A percentile compares a stretch with the other conserved stretches of the same genome.
phyloP scores from a whole-genome alignment of 2,888 invertebrate genomes.

The Abrostola tripartita region DNA sequence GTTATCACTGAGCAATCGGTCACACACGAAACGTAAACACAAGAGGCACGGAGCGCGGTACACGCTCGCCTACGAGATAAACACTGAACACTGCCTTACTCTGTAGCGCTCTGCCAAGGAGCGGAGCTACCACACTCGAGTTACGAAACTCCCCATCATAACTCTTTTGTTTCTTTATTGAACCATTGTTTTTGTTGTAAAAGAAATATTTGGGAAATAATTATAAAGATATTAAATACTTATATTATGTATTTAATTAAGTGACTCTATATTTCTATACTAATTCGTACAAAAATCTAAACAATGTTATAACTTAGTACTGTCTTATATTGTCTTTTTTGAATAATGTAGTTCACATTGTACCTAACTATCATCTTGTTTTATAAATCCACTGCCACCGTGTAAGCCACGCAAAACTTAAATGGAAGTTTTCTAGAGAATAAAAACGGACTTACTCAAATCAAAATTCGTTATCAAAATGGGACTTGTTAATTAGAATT shows the following conservation, averaged over 20 bases:
- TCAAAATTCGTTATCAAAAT: too few species aligned
- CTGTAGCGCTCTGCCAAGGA: constrained; percentile 49
- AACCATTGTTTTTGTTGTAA: not conserved
- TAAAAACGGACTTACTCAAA: too few species aligned
- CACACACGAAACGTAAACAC: constrained; percentile 74
- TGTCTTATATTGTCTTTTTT: too few species aligned
- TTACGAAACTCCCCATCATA: constrained; percentile 43
- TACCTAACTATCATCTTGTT: too few species aligned
- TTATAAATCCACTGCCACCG: too few species aligned
- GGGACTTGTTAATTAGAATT: too few species aligned
- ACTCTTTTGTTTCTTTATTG: not conserved
- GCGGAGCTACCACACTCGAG: constrained; percentile 64
- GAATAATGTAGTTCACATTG: too few species aligned
- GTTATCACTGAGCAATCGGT: constrained; percentile 74
- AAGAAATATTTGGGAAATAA: not conserved
- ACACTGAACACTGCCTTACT: constrained; percentile 51
- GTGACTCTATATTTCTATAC: too few species aligned
- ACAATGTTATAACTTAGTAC: too few species aligned
- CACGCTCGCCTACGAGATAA: constrained; percentile 69
- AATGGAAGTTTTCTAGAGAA: too few species aligned
- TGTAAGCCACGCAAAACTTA: too few species aligned
- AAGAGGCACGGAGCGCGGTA: constrained; percentile 45
- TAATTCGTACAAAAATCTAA: too few species aligned
- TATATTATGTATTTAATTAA: not conserved
- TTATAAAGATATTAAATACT: not conserved